These are phyloP conservation scores for Anas bahamensis DNA, from an alignment of 2,797 vertebrate species.

Conservation along the genomic window DNA sequence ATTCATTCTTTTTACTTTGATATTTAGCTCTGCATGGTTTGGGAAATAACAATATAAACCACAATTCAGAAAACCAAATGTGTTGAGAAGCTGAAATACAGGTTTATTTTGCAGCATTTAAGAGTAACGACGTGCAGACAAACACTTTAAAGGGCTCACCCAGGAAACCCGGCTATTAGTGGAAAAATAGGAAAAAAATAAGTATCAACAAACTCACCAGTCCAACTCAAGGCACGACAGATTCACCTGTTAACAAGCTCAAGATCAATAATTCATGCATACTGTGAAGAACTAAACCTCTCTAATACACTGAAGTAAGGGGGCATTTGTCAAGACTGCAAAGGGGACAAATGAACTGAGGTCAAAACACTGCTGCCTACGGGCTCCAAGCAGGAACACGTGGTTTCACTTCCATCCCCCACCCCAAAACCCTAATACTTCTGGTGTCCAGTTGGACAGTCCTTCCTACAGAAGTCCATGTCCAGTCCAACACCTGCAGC, in stretches of 20 bases:
- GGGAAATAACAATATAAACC: background rate
- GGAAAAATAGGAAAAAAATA: background rate
- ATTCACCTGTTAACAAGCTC: background rate
- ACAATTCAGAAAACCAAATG: background rate
- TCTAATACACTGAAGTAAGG: background rate
- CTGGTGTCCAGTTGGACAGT: background rate
- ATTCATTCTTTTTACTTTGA: background rate
- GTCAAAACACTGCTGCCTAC: background rate
- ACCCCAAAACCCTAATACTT: background rate
- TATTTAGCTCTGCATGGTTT: background rate
- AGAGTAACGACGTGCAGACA: background rate
- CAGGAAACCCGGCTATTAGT: background rate
- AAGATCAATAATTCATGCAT: background rate
- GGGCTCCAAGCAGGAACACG: rapidly evolving
- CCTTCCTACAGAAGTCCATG: background rate
- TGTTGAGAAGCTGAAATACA: background rate
- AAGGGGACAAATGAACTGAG: background rate
- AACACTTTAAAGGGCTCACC: background rate
- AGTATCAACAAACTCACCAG: background rate
- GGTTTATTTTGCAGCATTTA: background rate
- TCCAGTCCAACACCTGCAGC: background rate
- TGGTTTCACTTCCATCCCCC: rapidly evolving
- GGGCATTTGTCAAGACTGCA: background rate
- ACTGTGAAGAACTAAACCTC: background rate
- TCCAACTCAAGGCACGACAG: background rate